phyloP scores from a whole-genome alignment of 2,797 vertebrate genomes.

The Lagothrix lagotricha region DNA sequence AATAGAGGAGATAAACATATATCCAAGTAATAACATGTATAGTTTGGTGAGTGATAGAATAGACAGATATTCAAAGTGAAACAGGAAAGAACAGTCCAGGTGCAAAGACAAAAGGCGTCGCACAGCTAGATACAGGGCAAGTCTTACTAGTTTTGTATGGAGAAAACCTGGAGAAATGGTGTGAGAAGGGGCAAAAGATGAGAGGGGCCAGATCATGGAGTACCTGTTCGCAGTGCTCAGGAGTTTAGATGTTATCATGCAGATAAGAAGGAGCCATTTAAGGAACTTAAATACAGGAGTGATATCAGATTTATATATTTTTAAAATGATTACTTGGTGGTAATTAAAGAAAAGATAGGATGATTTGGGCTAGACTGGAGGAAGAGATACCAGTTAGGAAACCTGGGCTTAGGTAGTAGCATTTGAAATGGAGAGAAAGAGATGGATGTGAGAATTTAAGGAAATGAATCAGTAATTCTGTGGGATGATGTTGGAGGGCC shows the following conservation, averaged over 20 bases:
- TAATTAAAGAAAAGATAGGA: conserved; percentile 1
- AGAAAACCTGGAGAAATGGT: not conserved
- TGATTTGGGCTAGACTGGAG: conserved; percentile 1
- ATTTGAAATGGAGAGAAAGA: not conserved
- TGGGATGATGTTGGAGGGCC: not conserved
- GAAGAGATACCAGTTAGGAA: not conserved
- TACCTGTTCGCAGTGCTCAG: not conserved
- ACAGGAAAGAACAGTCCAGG: not conserved
- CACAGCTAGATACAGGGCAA: not conserved
- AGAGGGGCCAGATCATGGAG: not conserved
- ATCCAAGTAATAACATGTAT: not conserved
- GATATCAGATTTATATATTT: not conserved
- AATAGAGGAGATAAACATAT: not conserved
- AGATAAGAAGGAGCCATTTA: not conserved
- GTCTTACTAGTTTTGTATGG: not conserved
- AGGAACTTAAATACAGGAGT: not conserved
- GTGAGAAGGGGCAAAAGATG: not conserved
- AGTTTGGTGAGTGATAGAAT: not conserved
- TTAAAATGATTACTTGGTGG: not conserved
- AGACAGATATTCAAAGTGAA: conserved; percentile 1
- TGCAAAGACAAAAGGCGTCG: not conserved
- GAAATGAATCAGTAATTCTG: not conserved
- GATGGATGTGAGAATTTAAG: not conserved
- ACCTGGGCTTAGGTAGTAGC: not conserved
- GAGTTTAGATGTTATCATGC: not conserved